A percentile compares a stretch with the other conserved stretches of the same genome.
phyloP scores from a whole-genome alignment of 2,797 vertebrate genomes.

The Emys orbicularis region DNA sequence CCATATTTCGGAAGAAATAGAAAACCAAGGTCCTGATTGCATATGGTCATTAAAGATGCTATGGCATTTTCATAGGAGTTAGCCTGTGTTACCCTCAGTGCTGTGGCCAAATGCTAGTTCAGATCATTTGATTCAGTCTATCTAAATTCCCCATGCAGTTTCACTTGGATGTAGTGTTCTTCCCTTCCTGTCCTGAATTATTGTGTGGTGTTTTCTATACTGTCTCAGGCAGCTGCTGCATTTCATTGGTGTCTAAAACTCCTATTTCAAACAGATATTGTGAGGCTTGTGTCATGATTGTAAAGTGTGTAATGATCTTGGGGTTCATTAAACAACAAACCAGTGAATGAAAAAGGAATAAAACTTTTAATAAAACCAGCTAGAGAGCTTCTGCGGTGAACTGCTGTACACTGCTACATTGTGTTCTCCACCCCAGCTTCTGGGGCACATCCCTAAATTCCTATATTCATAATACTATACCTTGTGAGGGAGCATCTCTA shows the following conservation, averaged over 20 bases:
- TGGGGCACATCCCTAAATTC: neutral
- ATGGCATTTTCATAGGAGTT: neutral
- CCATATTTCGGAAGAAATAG: neutral
- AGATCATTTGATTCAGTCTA: neutral
- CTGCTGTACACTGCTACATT: neutral
- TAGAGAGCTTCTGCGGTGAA: neutral
- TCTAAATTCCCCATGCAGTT: neutral
- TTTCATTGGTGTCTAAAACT: neutral
- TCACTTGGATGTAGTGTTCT: neutral
- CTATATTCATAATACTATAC: neutral
- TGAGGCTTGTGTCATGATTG: fast-evolving
- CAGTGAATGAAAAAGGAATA: neutral
- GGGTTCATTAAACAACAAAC: neutral
- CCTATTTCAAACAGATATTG: neutral
- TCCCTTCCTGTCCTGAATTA: neutral
- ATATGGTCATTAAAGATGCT: neutral
- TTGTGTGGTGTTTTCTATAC: neutral
- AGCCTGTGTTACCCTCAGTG: neutral
- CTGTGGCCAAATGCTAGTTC: neutral
- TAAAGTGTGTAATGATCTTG: neutral
- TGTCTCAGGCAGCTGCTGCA: fast-evolving
- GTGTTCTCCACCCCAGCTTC: neutral
- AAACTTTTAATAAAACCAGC: neutral
- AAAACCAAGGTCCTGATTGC: neutral
- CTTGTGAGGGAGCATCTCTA: neutral